A percentile compares a stretch with the other conserved stretches of the same genome.
These are phyloP conservation scores for Urocyon cinereoargenteus DNA, from an alignment of 2,797 vertebrate species.

Conservation along the genomic window DNA sequence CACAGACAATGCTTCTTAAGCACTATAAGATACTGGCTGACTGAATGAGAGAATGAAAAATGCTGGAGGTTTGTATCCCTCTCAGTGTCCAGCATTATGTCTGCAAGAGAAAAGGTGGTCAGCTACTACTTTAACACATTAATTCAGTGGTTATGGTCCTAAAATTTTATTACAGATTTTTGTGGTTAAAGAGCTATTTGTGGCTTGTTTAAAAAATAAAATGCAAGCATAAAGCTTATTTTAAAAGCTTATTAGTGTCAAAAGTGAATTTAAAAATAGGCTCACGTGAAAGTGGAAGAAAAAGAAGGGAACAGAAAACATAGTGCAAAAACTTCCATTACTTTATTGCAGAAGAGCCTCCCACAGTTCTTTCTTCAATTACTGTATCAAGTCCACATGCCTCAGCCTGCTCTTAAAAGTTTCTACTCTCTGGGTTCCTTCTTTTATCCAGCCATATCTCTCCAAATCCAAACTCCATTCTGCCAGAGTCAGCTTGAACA, in stretches of 20 bases:
- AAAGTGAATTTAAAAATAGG: constrained; percentile 48
- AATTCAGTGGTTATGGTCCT: not conserved
- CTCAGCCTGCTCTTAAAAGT: not conserved
- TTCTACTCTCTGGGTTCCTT: not conserved
- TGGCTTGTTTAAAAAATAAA: constrained; percentile 64
- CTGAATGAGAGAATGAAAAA: not conserved
- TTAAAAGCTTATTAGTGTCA: constrained; percentile 35
- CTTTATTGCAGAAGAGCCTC: not conserved
- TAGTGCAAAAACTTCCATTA: not conserved
- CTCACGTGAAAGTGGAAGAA: not conserved
- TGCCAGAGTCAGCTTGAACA: not conserved
- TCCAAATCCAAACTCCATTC: not conserved
- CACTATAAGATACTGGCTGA: not conserved
- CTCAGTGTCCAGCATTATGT: not conserved
- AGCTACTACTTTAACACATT: not conserved
- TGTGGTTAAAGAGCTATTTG: not conserved
- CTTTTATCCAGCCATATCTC: not conserved
- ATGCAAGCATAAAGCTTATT: constrained; percentile 17
- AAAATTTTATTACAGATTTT: constrained; percentile 50
- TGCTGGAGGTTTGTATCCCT: not conserved
- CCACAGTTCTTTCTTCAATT: not conserved
- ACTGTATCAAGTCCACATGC: not conserved
- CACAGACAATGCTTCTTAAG: not conserved
- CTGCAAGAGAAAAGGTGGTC: not conserved
- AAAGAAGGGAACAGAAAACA: not conserved